Base-by-base conservation (phyloP, 2,113 vertebrate genomes). In the Paralichthys olivaceus region DNA sequence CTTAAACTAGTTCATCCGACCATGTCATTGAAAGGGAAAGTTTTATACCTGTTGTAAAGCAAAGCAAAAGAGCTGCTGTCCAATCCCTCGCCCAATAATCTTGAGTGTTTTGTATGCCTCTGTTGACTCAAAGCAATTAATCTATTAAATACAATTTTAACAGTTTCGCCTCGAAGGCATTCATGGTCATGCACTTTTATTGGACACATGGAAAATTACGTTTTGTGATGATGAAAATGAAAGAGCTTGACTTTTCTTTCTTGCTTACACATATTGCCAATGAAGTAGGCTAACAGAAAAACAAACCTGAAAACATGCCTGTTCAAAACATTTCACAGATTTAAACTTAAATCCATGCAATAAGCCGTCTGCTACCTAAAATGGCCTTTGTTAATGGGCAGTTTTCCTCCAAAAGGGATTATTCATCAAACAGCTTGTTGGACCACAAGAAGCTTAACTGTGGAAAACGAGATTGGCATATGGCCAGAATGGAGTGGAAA, bases 401-500 rank as follows among this genome's bases (percentile, higher is more conserved):
- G 70, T 68, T 49, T 55, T 65, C 19, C 53, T 17, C 29, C 25
- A 12, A 68, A 53, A 25, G 49, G 78, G 54, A 65, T 81, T 69
- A 76, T 69, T 73, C 29, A 54, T 74, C 60, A 28, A 74, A 59
- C 55, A 61, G 65, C 57, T 47, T 74, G 45, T 69, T 69, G 49
- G 32, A 66, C 43, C 14, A 69, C 20, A 62, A 55, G 4, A 59
- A 59, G 72, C 28, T 55, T 51, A 69, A 72, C 22, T 45, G 28
- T 61, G 55, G 26, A 22, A 61, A 74, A 69, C 13, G 2, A 20
- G 29, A 73, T 62, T 60, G 51, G 59, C 14, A 56, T 0, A 13
- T 37, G n/a, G 53, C 57, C 73, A 68, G 51, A 60, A 40, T 1
- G 58, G 12, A 72, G n/a, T 14, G 25, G 32, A 37, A 62, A 34